Evolutionary conservation across 2,888 invertebrate genomes (phyloP).

Genomic region (Athalia cordata): DNA sequence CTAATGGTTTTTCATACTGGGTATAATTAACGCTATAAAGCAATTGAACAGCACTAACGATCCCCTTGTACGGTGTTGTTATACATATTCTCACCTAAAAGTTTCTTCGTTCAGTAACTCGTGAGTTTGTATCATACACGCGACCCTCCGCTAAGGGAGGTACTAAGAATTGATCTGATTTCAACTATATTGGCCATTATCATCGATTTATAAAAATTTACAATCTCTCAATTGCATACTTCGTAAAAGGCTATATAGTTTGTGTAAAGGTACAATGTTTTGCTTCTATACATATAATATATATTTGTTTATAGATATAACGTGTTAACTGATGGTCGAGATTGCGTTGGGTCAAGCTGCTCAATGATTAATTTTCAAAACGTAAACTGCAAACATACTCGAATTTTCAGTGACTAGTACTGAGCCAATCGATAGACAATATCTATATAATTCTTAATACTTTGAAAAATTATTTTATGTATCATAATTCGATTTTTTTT

Average conservation of each 20-base stretch:
- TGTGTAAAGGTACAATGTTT: constrained; percentile 36
- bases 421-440: not conserved
- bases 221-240: too few relatives aligned
- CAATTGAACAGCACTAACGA: too few relatives aligned
- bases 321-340: not conserved
- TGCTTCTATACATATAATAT: not conserved
- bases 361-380: constrained; percentile 1
- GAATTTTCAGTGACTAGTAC: constrained; percentile 28
- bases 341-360: constrained; percentile 19
- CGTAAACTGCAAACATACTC: not conserved
- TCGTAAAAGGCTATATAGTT: not conserved
- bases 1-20: too few relatives aligned
- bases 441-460: too few relatives aligned
- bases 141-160: not conserved
- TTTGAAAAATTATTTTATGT: too few relatives aligned
- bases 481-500: too few relatives aligned
- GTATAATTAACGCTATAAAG: too few relatives aligned
- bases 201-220: constrained; percentile 3
- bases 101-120: too few relatives aligned
- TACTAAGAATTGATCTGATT: too few relatives aligned
- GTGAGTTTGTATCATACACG: not conserved
- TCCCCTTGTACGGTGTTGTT: too few relatives aligned
- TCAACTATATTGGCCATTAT: not conserved
- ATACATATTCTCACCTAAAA: too few relatives aligned
- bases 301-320: not conserved